A percentile compares a stretch with the other conserved stretches of the same genome.
Conservation (phyloP, 2,113 vertebrate species). For the Bufo bufo region DNA sequence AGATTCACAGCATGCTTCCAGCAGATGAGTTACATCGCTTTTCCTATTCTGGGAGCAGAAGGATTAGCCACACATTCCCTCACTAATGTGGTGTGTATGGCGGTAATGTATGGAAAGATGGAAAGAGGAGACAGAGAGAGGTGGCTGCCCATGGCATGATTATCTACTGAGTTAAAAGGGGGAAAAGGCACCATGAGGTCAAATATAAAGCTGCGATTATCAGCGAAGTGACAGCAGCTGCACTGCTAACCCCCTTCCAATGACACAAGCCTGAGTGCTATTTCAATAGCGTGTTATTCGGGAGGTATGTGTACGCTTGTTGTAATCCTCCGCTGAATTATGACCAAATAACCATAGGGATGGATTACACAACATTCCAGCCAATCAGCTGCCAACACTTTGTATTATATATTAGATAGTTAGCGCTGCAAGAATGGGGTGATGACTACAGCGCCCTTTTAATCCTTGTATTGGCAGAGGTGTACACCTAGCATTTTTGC, state of each 20-base stretch:
- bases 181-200: conserved; percentile 29
- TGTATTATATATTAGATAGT: neutral
- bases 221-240: conserved; percentile 53
- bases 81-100: conserved; percentile 52
- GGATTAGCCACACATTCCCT: conserved; percentile 61
- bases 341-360: neutral
- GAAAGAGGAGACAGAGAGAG: conserved; percentile 29
- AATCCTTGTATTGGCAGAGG: neutral
- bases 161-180: conserved; percentile 51
- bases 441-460: neutral
- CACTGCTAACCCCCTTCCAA: conserved; percentile 6
- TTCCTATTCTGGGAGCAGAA: conserved; percentile 57
- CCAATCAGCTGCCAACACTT: conserved; percentile 25
- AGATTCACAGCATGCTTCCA: conserved; percentile 60
- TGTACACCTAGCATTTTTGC: no score
- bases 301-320: conserved; percentile 29
- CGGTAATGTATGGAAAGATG: conserved; percentile 47
- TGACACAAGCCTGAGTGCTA: conserved; percentile 51
- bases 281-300: conserved; percentile 41
- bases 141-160: conserved; percentile 43
- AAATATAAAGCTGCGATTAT: conserved; percentile 37
- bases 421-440: neutral
- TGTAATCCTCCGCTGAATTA: conserved; percentile 11
- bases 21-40: conserved; percentile 62
- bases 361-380: conserved; percentile 23